Evolutionary conservation across 2,888 invertebrate species (phyloP).

Genomic region (Napeogenes sylphis): DNA sequence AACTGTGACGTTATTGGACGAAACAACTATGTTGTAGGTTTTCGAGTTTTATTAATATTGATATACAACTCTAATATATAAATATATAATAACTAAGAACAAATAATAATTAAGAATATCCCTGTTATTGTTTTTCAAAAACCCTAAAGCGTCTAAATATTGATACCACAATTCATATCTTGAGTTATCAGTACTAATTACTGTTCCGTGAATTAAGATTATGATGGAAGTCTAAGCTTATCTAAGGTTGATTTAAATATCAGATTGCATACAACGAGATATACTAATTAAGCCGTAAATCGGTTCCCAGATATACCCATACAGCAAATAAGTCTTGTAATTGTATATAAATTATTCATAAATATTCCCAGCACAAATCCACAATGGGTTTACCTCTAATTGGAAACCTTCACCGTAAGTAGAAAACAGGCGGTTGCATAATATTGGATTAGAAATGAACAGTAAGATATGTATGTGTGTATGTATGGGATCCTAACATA

Average conservation of each 20-base stretch:
- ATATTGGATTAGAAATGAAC: background rate
- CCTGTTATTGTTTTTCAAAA: too few relatives aligned
- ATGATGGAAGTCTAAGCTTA: too few relatives aligned
- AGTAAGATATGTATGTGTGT: too few relatives aligned
- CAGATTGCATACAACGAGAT: too few relatives aligned
- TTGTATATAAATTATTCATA: constrained; percentile 1
- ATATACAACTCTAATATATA: background rate
- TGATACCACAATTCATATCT: too few relatives aligned
- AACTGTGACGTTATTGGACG: background rate
- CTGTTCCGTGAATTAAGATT: too few relatives aligned
- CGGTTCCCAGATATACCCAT: background rate
- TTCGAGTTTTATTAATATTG: background rate
- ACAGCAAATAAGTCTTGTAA: background rate
- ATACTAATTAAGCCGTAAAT: background rate
- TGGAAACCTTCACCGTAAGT: constrained; percentile 2
- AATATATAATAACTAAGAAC: too few relatives aligned
- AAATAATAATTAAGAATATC: too few relatives aligned
- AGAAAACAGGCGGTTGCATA: background rate
- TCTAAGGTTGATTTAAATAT: too few relatives aligned
- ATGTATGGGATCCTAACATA: too few relatives aligned
- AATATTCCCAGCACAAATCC: background rate
- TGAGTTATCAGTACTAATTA: too few relatives aligned
- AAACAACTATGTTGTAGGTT: background rate
- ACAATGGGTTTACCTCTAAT: background rate
- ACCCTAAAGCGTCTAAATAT: too few relatives aligned